A percentile compares a stretch with the other conserved stretches of the same genome.
Conservation (phyloP, 2,797 vertebrate species). For the Coendou prehensilis region DNA sequence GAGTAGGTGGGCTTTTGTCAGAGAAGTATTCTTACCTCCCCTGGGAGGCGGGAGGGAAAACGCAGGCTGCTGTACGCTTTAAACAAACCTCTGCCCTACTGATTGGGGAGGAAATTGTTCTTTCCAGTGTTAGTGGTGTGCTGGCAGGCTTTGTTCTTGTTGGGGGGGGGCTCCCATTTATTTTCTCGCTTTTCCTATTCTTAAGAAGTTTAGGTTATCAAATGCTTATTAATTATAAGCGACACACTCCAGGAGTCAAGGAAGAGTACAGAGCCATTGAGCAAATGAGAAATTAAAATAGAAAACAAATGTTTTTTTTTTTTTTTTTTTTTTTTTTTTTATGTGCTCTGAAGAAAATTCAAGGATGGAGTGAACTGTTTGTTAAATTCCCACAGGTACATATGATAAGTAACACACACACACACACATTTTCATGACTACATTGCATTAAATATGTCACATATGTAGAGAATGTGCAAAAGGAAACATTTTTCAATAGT, state of each 20-base stretch:
- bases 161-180: not conserved
- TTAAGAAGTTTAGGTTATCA: slow-evolving; percentile 34
- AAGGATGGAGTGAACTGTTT: not conserved
- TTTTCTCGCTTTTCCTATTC: slow-evolving; percentile 19
- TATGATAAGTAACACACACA: not conserved
- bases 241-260: not conserved
- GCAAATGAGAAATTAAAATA: slow-evolving; percentile 34
- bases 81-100: not conserved
- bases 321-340: not conserved
- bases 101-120: not conserved
- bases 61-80: slow-evolving; percentile 20
- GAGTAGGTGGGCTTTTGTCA: slow-evolving; percentile 79
- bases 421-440: not conserved
- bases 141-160: not conserved
- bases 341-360: slow-evolving; percentile 27
- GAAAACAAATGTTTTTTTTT: not conserved
- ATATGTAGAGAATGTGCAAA: not conserved
- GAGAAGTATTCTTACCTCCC: slow-evolving; percentile 62
- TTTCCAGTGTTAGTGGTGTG: not conserved
- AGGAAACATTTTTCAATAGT: not conserved
- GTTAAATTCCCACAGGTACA: not conserved
- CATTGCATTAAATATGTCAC: not conserved
- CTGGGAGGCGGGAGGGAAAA: not conserved
- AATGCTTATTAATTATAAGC: slow-evolving; percentile 60
- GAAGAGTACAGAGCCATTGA: not conserved